Conservation (phyloP, 2,888 invertebrate genomes). For the Oligia latruncula region DNA sequence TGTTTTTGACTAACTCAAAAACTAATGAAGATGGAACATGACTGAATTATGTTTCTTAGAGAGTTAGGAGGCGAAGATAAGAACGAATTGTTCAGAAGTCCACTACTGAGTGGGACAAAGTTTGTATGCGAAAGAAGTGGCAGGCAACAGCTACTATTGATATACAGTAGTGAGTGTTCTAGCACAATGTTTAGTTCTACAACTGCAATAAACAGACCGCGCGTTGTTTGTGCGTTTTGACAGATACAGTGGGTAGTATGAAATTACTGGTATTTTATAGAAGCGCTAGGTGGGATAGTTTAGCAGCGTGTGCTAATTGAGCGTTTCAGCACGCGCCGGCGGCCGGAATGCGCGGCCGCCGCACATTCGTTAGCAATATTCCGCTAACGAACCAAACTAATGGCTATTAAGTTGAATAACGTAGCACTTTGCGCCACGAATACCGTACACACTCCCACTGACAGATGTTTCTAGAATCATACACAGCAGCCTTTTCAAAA, state of each 20-base stretch:
- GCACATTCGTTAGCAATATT: constrained; percentile 89
- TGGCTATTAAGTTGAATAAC: constrained; percentile 89
- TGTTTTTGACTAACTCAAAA: neutral
- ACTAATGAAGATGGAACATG: constrained; percentile 2
- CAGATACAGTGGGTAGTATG: constrained; percentile 65
- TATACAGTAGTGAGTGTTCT: constrained; percentile 8
- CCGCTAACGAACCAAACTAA: constrained; percentile 90
- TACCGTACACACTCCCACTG: constrained; percentile 77
- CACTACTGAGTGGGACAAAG: constrained; percentile 27
- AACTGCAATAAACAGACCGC: constrained; percentile 17
- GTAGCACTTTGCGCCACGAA: constrained; percentile 85
- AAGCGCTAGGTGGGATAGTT: constrained; percentile 76
- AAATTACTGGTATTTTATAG: constrained; percentile 78
- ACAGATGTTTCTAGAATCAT: constrained; percentile 76
- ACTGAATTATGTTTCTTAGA: neutral
- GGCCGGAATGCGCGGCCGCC: constrained; percentile 80
- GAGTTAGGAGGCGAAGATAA: constrained; percentile 2
- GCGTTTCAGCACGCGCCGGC: constrained; percentile 81
- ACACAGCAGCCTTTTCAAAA: constrained; percentile 63
- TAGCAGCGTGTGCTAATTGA: constrained; percentile 85
- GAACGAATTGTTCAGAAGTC: constrained; percentile 23
- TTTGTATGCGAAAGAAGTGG: constrained; percentile 19
- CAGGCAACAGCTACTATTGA: constrained; percentile 13
- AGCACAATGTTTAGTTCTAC: constrained; percentile 19
- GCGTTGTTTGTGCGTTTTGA: constrained; percentile 44